Evolutionary conservation across 2,888 invertebrate genomes (phyloP).

Genomic region (Meiosimyza platycephala): DNA sequence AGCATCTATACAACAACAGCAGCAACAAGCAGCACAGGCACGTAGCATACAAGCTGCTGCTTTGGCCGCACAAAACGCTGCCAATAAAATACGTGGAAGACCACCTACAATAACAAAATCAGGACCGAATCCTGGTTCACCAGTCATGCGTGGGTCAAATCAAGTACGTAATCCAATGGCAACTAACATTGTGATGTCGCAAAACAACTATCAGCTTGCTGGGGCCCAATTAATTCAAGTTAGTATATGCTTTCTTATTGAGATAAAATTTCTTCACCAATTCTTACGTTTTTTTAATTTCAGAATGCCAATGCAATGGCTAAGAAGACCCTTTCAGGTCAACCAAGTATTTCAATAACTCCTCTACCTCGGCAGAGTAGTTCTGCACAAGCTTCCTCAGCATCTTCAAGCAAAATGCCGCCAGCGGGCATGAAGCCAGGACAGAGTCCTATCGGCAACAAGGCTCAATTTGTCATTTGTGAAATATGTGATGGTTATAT

Average conservation of each 20-base stretch:
- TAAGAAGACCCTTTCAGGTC: conserved; percentile 67
- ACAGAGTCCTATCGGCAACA: conserved; percentile 68
- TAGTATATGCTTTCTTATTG: not conserved
- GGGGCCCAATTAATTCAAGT: conserved; percentile 62
- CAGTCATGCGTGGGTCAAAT: conserved; percentile 56
- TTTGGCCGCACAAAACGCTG: conserved; percentile 62
- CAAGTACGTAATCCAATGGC: conserved; percentile 60
- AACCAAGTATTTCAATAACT: conserved; percentile 91
- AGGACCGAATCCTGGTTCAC: conserved; percentile 49
- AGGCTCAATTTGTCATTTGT: conserved; percentile 91
- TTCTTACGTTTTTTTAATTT: conserved; percentile 17
- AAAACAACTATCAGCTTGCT: conserved; percentile 65
- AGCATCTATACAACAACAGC: conserved; percentile 64
- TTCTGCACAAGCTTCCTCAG: conserved; percentile 57
- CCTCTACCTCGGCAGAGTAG: conserved; percentile 79
- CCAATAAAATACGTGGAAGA: conserved; percentile 61
- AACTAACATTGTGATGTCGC: conserved; percentile 62
- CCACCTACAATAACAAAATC: conserved; percentile 57
- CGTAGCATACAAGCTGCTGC: conserved; percentile 64
- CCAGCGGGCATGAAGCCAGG: conserved; percentile 69
- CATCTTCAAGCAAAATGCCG: conserved; percentile 64
- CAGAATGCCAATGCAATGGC: conserved; percentile 50
- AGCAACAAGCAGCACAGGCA: conserved; percentile 60
- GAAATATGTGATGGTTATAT: conserved; percentile 98
- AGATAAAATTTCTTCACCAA: not conserved